Evolutionary conservation across 2,113 vertebrate species (phyloP).

Genomic region (Panthera leo): DNA sequence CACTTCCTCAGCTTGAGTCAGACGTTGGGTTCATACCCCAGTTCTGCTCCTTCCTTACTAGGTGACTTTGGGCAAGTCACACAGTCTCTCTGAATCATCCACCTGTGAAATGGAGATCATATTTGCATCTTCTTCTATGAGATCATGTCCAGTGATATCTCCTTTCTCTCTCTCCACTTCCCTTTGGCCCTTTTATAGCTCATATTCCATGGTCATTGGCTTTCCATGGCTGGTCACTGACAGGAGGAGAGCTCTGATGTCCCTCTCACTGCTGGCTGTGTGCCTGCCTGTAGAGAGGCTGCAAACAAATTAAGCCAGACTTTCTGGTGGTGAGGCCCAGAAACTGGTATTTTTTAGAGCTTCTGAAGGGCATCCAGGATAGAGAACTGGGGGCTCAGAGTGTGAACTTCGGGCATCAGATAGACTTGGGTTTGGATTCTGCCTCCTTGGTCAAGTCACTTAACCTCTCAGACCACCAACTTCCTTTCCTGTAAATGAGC

Average conservation of each 20-base stretch:
- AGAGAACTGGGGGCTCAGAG: not conserved
- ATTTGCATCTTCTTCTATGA: not conserved
- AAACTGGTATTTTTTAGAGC: not conserved
- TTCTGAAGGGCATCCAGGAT: not conserved
- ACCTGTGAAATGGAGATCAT: not conserved
- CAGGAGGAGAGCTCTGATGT: not conserved
- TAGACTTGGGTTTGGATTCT: not conserved
- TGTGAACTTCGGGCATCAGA: not conserved
- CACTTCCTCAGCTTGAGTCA: not conserved
- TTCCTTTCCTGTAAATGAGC: not conserved
- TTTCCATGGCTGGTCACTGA: not conserved
- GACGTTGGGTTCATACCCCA: not conserved
- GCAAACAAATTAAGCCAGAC: not conserved
- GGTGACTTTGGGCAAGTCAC: not conserved
- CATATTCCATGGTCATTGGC: not conserved
- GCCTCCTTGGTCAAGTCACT: not conserved
- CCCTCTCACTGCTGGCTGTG: not conserved
- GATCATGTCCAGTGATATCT: not conserved
- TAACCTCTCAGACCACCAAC: not conserved
- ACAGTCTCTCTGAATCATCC: not conserved
- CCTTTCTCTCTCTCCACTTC: not conserved
- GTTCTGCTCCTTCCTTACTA: not conserved
- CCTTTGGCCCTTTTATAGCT: not conserved
- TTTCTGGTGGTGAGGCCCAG: not conserved
- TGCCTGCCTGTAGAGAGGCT: not conserved